phyloP scores from a whole-genome alignment of 2,888 invertebrate species.

The Arrhopalites spinosus region DNA sequence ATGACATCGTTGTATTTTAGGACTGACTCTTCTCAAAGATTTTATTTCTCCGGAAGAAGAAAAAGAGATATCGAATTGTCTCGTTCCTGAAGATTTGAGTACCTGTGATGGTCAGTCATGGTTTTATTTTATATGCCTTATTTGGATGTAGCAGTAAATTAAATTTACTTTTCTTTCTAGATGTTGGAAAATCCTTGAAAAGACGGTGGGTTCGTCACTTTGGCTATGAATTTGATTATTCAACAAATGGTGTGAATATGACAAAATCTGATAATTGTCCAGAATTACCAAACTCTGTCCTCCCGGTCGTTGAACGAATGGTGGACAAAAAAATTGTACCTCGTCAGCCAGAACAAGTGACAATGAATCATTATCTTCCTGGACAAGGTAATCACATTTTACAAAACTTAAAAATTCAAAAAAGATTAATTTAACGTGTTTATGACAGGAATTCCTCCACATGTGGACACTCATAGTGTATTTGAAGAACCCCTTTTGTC shows the following conservation, averaged over 20 bases:
- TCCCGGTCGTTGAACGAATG: slow-evolving; percentile 68
- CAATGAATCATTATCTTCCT: slow-evolving; percentile 80
- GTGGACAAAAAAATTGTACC: slow-evolving; percentile 59
- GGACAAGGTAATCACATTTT: slow-evolving; percentile 77
- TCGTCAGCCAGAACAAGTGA: slow-evolving; percentile 76
- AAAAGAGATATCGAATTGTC: slow-evolving; percentile 64
- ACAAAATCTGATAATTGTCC: slow-evolving; percentile 69
- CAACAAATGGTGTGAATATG: slow-evolving; percentile 81
- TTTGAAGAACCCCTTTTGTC: slow-evolving; percentile 88
- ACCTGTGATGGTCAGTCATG: neutral
- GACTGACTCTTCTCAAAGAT: slow-evolving; percentile 70
- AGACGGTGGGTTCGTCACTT: slow-evolving; percentile 86
- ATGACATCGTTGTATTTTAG: no score
- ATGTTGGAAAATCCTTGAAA: slow-evolving; percentile 64
- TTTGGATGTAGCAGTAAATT: neutral
- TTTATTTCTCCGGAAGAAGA: slow-evolving; percentile 77
- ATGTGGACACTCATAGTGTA: slow-evolving; percentile 93
- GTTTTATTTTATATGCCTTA: neutral
- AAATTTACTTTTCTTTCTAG: neutral
- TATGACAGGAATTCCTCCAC: slow-evolving; percentile 82
- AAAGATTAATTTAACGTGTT: neutral
- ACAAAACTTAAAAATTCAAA: slow-evolving; percentile 2
- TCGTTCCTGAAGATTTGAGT: slow-evolving; percentile 57
- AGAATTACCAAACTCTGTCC: slow-evolving; percentile 73
- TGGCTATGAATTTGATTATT: slow-evolving; percentile 90